Conservation (phyloP, 1,140 invertebrate genomes). For the Zaprionus vittiger region DNA sequence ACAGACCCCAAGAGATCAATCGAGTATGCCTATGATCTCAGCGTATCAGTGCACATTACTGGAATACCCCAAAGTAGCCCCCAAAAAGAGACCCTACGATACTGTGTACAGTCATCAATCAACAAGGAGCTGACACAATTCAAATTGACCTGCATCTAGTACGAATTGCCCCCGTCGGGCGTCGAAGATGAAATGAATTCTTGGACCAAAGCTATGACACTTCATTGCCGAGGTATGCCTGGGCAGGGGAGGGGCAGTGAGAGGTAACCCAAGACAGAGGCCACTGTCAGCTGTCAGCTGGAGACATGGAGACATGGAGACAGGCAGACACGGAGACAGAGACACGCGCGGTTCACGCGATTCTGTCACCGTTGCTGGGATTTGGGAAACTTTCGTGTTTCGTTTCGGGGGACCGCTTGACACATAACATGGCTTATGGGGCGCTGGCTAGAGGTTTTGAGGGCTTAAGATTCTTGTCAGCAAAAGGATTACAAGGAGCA, state of each 20-base stretch:
- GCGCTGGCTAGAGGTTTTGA: conserved; percentile 51
- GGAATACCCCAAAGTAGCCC: conserved; percentile 16
- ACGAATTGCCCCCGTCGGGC: conserved; percentile 9
- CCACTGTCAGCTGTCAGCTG: conserved; percentile 69
- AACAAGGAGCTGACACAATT: conserved; percentile 62
- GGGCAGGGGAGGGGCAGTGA: neutral
- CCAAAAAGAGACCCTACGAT: conserved; percentile 12
- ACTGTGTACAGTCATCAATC: conserved; percentile 68
- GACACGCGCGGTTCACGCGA: conserved; percentile 53
- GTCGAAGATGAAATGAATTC: conserved; percentile 32
- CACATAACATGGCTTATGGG: conserved; percentile 50
- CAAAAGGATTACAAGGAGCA: conserved; percentile 80
- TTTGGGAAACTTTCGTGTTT: conserved; percentile 51
- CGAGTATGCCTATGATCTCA: conserved; percentile 27
- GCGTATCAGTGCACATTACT: conserved; percentile 42
- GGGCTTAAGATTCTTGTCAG: conserved; percentile 76
- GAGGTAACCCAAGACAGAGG: conserved; percentile 19
- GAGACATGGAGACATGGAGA: conserved; percentile 33
- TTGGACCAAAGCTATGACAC: conserved; percentile 33
- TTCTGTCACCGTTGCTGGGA: conserved; percentile 49
- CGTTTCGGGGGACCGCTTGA: conserved; percentile 34
- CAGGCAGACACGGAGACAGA: conserved; percentile 34
- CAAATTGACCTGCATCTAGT: conserved; percentile 75
- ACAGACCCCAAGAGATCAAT: conserved; percentile 56
- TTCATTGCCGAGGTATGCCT: conserved; percentile 17